Evolutionary conservation across 2,113 vertebrate species (phyloP).

Genomic region (Carettochelys insculpta): DNA sequence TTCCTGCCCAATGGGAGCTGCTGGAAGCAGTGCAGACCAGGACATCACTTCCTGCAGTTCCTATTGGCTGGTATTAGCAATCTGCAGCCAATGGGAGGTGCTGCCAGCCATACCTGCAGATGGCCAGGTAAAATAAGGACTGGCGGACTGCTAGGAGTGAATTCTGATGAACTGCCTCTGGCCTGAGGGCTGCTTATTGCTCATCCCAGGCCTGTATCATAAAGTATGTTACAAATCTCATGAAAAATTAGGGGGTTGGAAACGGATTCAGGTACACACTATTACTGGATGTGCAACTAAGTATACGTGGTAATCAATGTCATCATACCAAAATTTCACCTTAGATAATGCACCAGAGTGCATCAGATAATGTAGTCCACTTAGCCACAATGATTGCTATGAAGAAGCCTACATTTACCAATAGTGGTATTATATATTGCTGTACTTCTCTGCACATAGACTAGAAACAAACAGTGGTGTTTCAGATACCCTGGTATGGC

Average conservation of each 20-base stretch:
- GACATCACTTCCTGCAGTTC: too few relatives aligned
- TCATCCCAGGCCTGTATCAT: slow-evolving; percentile 16
- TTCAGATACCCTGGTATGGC: not conserved
- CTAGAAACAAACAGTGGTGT: not conserved
- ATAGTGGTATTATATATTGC: not conserved
- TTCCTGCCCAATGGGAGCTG: too few relatives aligned
- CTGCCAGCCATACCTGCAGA: too few relatives aligned
- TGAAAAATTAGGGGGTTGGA: not conserved
- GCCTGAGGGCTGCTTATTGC: too few relatives aligned
- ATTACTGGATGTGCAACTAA: slow-evolving; percentile 33
- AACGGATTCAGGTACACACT: slow-evolving; percentile 16
- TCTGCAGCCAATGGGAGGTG: too few relatives aligned
- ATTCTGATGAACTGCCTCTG: too few relatives aligned
- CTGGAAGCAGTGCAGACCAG: too few relatives aligned
- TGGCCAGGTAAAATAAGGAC: too few relatives aligned
- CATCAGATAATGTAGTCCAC: not conserved
- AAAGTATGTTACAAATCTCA: slow-evolving; percentile 52
- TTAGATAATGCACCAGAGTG: fast-evolving
- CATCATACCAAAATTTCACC: not conserved
- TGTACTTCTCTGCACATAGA: not conserved
- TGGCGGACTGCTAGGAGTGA: too few relatives aligned
- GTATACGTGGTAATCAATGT: slow-evolving; percentile 3
- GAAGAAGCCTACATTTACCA: not conserved
- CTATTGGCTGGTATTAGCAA: too few relatives aligned
- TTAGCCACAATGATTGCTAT: not conserved